Conservation (phyloP, 1,140 invertebrate species). For the Ceratina australensis region DNA sequence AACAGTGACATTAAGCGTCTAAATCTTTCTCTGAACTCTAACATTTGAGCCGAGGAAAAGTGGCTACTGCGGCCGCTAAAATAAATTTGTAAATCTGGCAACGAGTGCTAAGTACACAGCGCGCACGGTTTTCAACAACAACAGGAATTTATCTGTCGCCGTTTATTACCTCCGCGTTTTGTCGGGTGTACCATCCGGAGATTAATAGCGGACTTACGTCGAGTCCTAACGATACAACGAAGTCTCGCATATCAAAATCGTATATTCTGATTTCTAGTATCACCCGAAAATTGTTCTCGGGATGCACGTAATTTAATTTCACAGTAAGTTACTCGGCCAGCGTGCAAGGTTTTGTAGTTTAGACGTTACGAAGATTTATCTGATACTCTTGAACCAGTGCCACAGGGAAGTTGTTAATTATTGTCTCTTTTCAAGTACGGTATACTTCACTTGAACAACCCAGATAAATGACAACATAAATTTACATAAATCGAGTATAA, state of each 20-base stretch:
- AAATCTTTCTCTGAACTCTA: neutral
- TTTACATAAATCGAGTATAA: too few species aligned
- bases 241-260: too few species aligned
- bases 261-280: neutral
- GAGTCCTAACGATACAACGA: neutral
- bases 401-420: neutral
- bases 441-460: too few species aligned
- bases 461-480: too few species aligned
- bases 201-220: conserved; percentile 22
- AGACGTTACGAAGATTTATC: neutral
- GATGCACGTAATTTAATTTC: neutral
- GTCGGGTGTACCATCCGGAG: neutral
- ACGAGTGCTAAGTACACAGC: neutral
- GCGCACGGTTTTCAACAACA: neutral
- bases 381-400: neutral
- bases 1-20: neutral
- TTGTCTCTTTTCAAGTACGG: too few species aligned
- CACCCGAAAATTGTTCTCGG: neutral
- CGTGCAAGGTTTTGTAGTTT: neutral
- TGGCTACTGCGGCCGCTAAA: neutral
- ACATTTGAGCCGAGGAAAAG: neutral
- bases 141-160: neutral
- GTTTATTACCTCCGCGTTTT: neutral
- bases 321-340: neutral
- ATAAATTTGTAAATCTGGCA: conserved; percentile 19